These are phyloP conservation scores for Thamnophis sirtalis DNA, from an alignment of 2,113 vertebrate genomes.

Conservation along the genomic window DNA sequence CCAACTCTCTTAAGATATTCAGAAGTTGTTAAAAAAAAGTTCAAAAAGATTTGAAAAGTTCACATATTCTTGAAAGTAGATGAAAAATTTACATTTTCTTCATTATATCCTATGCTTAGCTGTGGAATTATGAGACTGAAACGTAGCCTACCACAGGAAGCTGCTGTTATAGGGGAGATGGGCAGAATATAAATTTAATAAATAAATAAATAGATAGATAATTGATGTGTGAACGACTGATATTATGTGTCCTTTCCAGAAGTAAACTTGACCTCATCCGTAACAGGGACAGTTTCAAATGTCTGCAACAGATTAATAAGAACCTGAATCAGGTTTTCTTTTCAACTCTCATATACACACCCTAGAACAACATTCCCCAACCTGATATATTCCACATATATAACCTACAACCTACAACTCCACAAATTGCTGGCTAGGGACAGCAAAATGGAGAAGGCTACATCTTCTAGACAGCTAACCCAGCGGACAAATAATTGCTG, in stretches of 20 bases:
- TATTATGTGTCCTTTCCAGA: neutral
- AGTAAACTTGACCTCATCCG: neutral
- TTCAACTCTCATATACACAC: neutral
- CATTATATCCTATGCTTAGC: neutral
- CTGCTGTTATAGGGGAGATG: neutral
- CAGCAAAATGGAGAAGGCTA: neutral
- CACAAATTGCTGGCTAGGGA: neutral
- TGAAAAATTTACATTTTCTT: neutral
- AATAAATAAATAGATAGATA: neutral
- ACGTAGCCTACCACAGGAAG: neutral
- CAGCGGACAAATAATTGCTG: neutral
- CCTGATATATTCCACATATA: neutral
- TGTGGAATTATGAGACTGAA: neutral
- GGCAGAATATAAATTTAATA: neutral
- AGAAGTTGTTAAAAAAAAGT: neutral
- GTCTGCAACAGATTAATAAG: neutral
- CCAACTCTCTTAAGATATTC: neutral
- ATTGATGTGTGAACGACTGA: neutral
- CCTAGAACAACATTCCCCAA: neutral
- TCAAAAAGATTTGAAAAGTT: neutral
- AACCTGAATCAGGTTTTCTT: neutral
- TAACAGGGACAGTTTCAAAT: neutral
- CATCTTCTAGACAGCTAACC: neutral
- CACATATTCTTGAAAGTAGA: neutral
- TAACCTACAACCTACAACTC: neutral